Conservation (phyloP, 2,113 vertebrate genomes). For the Nannobrachium achirus region DNA sequence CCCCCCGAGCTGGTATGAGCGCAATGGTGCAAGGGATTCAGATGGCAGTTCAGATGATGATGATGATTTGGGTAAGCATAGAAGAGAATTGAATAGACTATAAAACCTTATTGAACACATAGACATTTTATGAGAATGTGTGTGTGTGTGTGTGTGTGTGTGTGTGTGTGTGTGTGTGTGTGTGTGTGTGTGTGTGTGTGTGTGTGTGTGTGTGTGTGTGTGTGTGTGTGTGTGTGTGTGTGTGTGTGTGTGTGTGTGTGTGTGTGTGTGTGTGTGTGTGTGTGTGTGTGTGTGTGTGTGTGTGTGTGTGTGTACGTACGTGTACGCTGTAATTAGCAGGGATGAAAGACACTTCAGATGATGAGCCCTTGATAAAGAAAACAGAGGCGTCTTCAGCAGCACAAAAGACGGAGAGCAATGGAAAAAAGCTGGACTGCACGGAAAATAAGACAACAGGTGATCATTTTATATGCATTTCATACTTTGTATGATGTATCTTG, state of each 20-base stretch:
- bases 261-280: too few relatives aligned
- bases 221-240: not conserved
- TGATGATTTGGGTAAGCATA: too few relatives aligned
- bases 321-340: not conserved
- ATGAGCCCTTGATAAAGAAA: constrained; percentile 49
- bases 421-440: constrained; percentile 13
- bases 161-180: not conserved
- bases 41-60: too few relatives aligned
- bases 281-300: not conserved
- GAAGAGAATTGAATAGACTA: too few relatives aligned
- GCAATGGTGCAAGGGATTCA: too few relatives aligned
- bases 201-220: too few relatives aligned
- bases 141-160: too few relatives aligned
- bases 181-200: not conserved
- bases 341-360: constrained; percentile 53
- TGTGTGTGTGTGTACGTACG: too few relatives aligned
- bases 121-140: too few relatives aligned
- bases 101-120: too few relatives aligned
- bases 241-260: not conserved
- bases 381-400: constrained; percentile 9
- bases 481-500: not conserved
- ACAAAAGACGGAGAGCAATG: constrained; percentile 31
- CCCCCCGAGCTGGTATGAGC: too few relatives aligned
- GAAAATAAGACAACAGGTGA: constrained; percentile 22
- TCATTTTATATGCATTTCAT: not conserved